Base-by-base conservation (phyloP, 2,888 invertebrate species). In the Epinotia demarniana region DNA sequence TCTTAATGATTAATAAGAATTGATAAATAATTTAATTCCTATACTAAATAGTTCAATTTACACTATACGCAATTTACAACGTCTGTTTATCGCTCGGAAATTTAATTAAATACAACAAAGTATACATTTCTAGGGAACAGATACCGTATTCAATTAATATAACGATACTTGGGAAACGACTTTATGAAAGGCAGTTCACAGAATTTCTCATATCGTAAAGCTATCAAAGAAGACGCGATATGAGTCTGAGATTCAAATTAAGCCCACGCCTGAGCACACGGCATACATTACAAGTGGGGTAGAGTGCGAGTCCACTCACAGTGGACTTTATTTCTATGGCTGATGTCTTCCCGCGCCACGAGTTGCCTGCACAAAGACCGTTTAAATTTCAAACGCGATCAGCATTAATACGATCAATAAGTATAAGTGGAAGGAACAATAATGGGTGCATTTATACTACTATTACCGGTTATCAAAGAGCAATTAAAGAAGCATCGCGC, bases 391-490 rank as follows among this genome's bases (percentile, higher is more conserved):
- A 85, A 87, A 85, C 81, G 80, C 84, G 82, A 86, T 82, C 83
- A 78, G 82, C 84, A 86, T 86, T 86, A 86, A 88, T 84, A 79
- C 82, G 81, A 84, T 84, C 84, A 84, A 86, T 86, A 75, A 72
- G 75, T 72, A 87, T 83, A 87, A 89, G 86, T 84, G 81, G 83
- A 86, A 85, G 83, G 85, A 87, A 86, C 84, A 84, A 84, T 89
- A 88, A 89, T 88, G 86, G 86, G 84, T 85, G 87, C 87, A 89
- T 90, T 90, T 89, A 91, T 88, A 88, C 86, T 79, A 89, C 87
- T 89, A 89, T 89, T 89, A 89, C 88, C 86, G 85, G 89, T 90
- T 90, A 91, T 90, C 89, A 89, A 87, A 86, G 84, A 89, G 87
- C 89, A 91, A 92, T 91, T 91, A 92, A 91, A 91, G 87, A 87